These are phyloP conservation scores for Papilio aristodemus DNA, from an alignment of 1,140 invertebrate species.

Conservation along the genomic window DNA sequence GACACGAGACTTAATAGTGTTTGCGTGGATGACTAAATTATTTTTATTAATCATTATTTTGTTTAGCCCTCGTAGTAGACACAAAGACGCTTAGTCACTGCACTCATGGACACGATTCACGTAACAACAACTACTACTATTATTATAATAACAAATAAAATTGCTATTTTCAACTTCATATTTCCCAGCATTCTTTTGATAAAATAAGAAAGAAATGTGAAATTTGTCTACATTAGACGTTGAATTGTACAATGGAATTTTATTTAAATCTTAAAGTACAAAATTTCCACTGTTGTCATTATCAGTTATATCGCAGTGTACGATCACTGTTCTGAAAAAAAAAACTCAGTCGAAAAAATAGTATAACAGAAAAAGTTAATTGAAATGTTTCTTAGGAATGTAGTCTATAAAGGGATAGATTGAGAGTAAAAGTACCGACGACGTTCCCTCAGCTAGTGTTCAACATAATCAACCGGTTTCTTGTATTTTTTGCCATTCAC, in stretches of 20 bases:
- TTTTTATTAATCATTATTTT: neutral
- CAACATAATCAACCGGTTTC: constrained; percentile 60
- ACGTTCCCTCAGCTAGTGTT: constrained; percentile 57
- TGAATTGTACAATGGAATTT: no score
- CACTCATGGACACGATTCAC: no score
- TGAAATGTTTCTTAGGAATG: constrained; percentile 47
- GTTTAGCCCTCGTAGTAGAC: no score
- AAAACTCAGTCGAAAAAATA: neutral
- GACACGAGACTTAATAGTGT: neutral
- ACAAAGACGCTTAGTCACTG: no score
- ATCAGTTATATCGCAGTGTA: neutral
- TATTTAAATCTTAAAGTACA: no score
- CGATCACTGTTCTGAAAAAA: no score
- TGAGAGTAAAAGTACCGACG: constrained; percentile 76
- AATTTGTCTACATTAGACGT: no score
- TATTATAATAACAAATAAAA: no score
- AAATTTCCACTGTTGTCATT: neutral
- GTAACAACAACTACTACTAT: no score
- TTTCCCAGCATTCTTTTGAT: no score
- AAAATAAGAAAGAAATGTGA: no score
- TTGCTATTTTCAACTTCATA: no score
- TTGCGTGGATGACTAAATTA: neutral
- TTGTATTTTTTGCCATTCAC: constrained; percentile 74
- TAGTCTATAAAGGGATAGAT: constrained; percentile 63
- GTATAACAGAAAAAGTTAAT: constrained; percentile 1